Evolutionary conservation across 1,140 invertebrate genomes (phyloP), one percentile per base, ranked within the genome.

Genomic region (Phymastichus coffea): DNA sequence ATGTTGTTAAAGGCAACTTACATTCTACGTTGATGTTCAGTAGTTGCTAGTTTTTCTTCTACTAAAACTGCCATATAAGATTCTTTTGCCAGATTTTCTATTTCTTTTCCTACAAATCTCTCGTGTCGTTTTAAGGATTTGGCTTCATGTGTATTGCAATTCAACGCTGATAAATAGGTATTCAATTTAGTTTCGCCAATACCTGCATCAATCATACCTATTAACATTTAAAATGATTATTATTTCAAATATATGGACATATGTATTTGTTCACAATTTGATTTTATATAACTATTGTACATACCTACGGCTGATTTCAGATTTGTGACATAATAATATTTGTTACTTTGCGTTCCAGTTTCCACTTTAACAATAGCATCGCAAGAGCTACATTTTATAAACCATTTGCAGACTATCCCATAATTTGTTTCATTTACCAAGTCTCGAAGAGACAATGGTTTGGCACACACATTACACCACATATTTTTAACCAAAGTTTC

Each of bases 181-280:
- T 47, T 47, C 12, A 47, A 4, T 47, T 47, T 47, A 10, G 20
- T 47, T 47, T 47, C 23, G 7, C 23, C 44, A 20, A 47, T 25
- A 47, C 44, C 44, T 8, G 44, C 44, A 47, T 22, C 44, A 20
- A 22, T n/a, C 44, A 47, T 47, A 47, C 44, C 17, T 47, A 25
- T 47, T 15, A 7, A 47, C n/a, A 47, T 47, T 33, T 33, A 4
- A 7, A 47, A 47, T 12, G 14, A 20, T 22, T 43, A 10, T 17
- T 17, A n/a, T 43, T 8, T 43, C 6, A 43, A 43, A 47, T 22
- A 15, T 47, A 20, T 22, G 9, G n/a, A n/a, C n/a, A n/a, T n/a
- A n/a, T n/a, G n/a, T n/a, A n/a, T n/a, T n/a, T n/a, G n/a, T n/a
- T n/a, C n/a, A n/a, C n/a, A n/a, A n/a, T n/a, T n/a, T n/a, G n/a